Percentiles rank a stretch among this genome's conserved stretches.
Evolutionary conservation across 2,888 invertebrate genomes (phyloP).

Genomic region (Drosophila austrosaltans): DNA sequence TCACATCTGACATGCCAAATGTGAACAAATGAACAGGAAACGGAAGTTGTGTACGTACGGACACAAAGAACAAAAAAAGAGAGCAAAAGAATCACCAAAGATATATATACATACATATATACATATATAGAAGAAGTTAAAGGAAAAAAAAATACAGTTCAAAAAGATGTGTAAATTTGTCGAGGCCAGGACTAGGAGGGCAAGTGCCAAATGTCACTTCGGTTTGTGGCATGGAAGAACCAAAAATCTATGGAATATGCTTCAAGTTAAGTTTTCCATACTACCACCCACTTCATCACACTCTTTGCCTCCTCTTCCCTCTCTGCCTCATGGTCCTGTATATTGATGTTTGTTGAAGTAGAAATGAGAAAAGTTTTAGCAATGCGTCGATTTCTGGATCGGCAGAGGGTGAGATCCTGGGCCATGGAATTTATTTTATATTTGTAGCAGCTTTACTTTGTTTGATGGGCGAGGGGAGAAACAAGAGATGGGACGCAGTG

Average conservation of each 20-base stretch:
- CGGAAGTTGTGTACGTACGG: constrained; percentile 68
- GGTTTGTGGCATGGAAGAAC: constrained; percentile 45
- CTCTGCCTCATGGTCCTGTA: constrained; percentile 31
- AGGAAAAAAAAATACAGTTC: constrained; percentile 36
- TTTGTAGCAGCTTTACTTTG: constrained; percentile 46
- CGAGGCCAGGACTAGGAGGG: constrained; percentile 39
- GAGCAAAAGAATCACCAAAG: constrained; percentile 32
- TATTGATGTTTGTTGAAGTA: constrained; percentile 76
- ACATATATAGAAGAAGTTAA: constrained; percentile 1
- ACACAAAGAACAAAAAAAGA: constrained; percentile 48
- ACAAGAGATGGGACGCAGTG: constrained; percentile 9
- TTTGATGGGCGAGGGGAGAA: neutral
- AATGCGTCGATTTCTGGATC: constrained; percentile 28
- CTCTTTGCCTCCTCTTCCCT: neutral
- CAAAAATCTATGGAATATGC: constrained; percentile 50
- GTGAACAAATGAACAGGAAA: constrained; percentile 79
- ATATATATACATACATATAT: too few species aligned
- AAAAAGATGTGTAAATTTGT: constrained; percentile 74
- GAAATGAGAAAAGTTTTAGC: constrained; percentile 79
- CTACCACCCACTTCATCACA: neutral
- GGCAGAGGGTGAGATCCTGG: constrained; percentile 20
- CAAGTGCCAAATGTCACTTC: constrained; percentile 77
- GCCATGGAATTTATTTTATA: constrained; percentile 64
- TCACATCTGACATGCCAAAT: constrained; percentile 64
- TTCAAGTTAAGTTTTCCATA: constrained; percentile 38